Conservation (phyloP, 1,140 invertebrate species). For the Magallana ariakensis region DNA sequence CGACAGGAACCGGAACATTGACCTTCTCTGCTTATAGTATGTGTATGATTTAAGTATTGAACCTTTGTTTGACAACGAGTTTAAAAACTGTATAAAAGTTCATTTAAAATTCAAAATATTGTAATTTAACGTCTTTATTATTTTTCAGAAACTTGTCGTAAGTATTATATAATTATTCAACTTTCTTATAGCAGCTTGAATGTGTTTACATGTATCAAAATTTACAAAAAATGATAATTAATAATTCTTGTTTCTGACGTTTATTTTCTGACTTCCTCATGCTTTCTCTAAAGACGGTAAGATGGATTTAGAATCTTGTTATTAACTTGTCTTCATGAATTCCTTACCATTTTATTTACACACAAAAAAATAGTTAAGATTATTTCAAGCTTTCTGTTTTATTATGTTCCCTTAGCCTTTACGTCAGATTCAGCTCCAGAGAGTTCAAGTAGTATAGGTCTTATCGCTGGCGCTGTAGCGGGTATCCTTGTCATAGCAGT, state of each 20-base stretch:
- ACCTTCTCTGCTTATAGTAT: neutral
- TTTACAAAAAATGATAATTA: too few relatives aligned
- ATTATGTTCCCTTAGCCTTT: neutral
- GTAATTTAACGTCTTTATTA: too few relatives aligned
- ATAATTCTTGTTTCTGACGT: neutral
- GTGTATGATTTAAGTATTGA: neutral
- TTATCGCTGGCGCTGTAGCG: neutral
- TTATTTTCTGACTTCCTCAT: neutral
- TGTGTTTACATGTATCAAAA: too few relatives aligned
- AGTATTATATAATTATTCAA: neutral
- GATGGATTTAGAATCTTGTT: neutral
- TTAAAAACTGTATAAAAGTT: neutral
- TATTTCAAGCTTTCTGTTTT: too few relatives aligned
- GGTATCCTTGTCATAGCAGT: neutral
- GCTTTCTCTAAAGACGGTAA: slow-evolving; percentile 7
- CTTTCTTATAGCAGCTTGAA: too few relatives aligned
- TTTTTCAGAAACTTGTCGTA: slow-evolving; percentile 18
- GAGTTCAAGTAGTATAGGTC: neutral
- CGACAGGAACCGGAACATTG: neutral
- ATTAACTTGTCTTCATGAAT: neutral
- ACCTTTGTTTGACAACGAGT: neutral
- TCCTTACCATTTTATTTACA: too few relatives aligned
- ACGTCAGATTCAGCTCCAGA: neutral
- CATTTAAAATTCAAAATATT: neutral
- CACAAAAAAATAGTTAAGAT: too few relatives aligned